phyloP scores from a whole-genome alignment of 2,797 vertebrate species.

The Darevskia nairensis region DNA sequence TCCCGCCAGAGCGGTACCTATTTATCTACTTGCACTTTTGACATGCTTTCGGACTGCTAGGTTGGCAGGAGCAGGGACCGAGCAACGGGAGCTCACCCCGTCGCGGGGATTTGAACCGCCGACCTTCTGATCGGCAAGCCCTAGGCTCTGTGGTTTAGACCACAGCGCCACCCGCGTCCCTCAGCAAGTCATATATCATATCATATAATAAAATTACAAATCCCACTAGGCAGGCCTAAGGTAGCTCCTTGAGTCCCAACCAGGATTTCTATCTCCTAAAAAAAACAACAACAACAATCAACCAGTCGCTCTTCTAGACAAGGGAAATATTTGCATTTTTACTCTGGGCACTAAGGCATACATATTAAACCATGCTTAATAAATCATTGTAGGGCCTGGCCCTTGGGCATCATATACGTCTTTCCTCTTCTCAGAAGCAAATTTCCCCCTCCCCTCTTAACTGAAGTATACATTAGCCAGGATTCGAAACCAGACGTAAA shows the following conservation, averaged over 20 bases:
- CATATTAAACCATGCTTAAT: background rate
- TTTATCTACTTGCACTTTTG: no score
- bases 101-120: no score
- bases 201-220: background rate
- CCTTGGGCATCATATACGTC: background rate
- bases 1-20: no score
- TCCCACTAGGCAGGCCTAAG: background rate
- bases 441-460: background rate
- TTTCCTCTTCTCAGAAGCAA: no score
- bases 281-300: background rate
- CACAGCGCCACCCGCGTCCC: no score
- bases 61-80: no score
- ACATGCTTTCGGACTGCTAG: no score
- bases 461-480: background rate
- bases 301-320: background rate
- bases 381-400: background rate
- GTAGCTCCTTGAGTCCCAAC: background rate
- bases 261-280: background rate
- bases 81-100: no score
- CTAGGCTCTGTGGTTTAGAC: no score
- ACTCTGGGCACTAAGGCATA: background rate
- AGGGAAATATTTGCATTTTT: background rate
- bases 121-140: no score
- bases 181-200: background rate
- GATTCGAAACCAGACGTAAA: background rate